Evolutionary conservation across 2,113 vertebrate genomes (phyloP), one percentile per base, ranked within the genome.

Genomic region (Barnardius zonarius): DNA sequence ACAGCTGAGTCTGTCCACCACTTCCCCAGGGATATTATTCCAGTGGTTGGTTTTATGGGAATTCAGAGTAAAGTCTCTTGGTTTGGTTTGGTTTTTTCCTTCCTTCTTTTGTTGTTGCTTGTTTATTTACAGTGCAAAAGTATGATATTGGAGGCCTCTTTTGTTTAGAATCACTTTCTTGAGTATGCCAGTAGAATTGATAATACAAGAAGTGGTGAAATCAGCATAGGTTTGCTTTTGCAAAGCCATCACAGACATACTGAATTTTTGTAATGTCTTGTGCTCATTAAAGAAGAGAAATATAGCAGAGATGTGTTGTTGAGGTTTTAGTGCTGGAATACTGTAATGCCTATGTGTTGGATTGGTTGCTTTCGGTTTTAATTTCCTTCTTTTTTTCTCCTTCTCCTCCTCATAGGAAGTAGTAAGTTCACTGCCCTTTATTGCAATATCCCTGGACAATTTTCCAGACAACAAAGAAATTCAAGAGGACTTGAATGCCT

Each of bases 381-480:
- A 13, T 25, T 18, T 6, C 0, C 7, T 7, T 54, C 6, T 7
- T 17, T 11, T 43, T 25, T 6, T 1, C 1, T 7, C 14, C 17
- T 46, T 55, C 18, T 55, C 84, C 23, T 31, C 22, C 25, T 76
- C 35, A 14, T 67, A 99, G 99, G 99, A 99, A 95, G 98, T 99
- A 90, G 97, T 98, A 69, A 98, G 85, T 78, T 97, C 98, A 8
- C 95, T 99, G 66, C 99, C 99, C 4, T 99, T 99, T 74, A 75
- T 97, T 35, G 94, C 97, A 95, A 98, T 99, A 97, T 99, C 99
- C 72, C 95, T 99, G 95, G 99, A 99, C 77, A 97, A 98, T 95
- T 99, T 99, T 77, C 97, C 98, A 0, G 98, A 99, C 87, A 99
- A 98, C 97, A 98, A 98, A 88, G 99, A 99, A 93, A 99, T 99